Evolutionary conservation across 2,113 vertebrate genomes (phyloP).

Genomic region (Prunella fulvescens): DNA sequence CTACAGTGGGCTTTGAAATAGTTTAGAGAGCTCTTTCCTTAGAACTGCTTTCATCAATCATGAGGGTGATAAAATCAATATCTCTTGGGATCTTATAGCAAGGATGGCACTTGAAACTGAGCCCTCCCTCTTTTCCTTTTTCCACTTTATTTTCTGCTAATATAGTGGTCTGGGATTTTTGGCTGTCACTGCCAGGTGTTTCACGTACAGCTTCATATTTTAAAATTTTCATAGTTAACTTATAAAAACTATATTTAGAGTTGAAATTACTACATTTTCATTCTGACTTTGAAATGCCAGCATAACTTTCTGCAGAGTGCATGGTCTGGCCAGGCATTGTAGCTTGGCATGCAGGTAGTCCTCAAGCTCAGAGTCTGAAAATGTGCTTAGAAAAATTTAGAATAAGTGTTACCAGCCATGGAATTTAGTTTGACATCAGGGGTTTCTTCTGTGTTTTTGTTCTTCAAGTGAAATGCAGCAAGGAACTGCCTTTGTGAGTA

Average conservation of each 20-base stretch:
- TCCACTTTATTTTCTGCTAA: background rate
- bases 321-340: background rate
- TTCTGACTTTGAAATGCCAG: background rate
- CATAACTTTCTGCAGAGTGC: background rate
- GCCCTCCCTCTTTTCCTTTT: background rate
- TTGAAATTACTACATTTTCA: background rate
- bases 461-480: background rate
- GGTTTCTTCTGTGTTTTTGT: background rate
- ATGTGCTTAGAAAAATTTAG: background rate
- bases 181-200: background rate
- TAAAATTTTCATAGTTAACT: background rate
- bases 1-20: constrained; percentile 41
- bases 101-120: background rate
- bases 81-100: background rate
- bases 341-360: background rate
- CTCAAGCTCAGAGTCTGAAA: background rate
- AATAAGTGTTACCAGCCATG: background rate
- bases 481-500: background rate
- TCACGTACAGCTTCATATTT: background rate
- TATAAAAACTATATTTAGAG: background rate
- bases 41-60: constrained; percentile 37
- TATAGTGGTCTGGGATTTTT: background rate
- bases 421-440: background rate
- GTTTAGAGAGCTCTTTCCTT: constrained; percentile 44
- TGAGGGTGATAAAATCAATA: constrained; percentile 42